A percentile compares a stretch with the other conserved stretches of the same genome.
phyloP scores from a whole-genome alignment of 2,113 vertebrate species.

The Odocoileus virginianus region DNA sequence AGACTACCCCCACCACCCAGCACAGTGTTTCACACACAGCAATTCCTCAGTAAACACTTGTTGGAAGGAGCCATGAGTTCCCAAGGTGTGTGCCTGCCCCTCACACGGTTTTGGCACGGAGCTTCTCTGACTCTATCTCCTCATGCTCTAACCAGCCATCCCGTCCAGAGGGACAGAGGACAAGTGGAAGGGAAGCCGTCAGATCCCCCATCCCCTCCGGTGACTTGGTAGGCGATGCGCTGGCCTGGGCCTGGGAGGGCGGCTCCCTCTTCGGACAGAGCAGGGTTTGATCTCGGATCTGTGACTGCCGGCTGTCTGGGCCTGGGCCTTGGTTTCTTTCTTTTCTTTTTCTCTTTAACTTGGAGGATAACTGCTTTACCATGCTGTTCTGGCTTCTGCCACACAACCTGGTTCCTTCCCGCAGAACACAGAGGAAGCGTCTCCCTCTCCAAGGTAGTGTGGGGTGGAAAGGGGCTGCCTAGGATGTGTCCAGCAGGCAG shows the following conservation, averaged over 20 bases:
- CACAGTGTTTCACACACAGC: background rate
- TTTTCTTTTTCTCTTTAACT: background rate
- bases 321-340: background rate
- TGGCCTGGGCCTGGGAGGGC: no score
- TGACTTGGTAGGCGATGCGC: rapidly evolving
- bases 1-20: background rate
- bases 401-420: background rate
- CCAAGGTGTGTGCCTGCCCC: background rate
- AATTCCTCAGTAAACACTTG: background rate
- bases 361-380: background rate
- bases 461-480: background rate
- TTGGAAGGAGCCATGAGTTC: background rate
- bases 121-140: background rate
- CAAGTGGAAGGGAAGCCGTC: background rate
- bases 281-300: background rate
- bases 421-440: background rate
- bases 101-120: background rate
- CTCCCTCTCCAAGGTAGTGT: background rate
- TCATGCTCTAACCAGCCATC: background rate
- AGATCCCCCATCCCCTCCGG: background rate
- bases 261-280: background rate
- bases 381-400: background rate
- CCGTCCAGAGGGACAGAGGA: background rate
- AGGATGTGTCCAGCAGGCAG: background rate
- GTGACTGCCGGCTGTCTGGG: background rate